Percentiles rank a stretch among this genome's conserved stretches.
These are phyloP conservation scores for Plectrocnemia conspersa DNA, from an alignment of 1,140 invertebrate genomes.

Conservation along the genomic window DNA sequence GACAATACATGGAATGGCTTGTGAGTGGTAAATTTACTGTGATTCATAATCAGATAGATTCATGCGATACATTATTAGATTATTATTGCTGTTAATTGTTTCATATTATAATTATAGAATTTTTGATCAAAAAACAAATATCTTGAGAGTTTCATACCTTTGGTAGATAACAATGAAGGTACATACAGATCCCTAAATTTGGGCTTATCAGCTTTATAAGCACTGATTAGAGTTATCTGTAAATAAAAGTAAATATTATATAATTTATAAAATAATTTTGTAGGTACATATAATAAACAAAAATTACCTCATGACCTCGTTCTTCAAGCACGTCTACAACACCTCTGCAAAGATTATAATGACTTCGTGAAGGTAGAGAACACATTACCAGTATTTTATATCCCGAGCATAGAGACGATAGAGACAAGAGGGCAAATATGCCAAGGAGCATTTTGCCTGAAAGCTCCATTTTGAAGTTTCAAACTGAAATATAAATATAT, in stretches of 20 bases:
- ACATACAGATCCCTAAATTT: constrained; percentile 6
- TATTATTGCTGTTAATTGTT: too few relatives aligned
- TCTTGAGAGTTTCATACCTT: not conserved
- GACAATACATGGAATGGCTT: too few relatives aligned
- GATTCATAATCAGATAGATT: too few relatives aligned
- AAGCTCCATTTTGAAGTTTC: too few relatives aligned
- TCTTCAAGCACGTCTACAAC: constrained; percentile 23
- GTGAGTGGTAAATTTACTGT: too few relatives aligned
- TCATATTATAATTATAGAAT: not conserved
- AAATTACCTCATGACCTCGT: constrained; percentile 24
- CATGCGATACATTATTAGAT: too few relatives aligned
- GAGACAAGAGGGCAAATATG: too few relatives aligned
- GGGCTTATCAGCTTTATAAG: constrained; percentile 1
- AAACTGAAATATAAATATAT: too few relatives aligned
- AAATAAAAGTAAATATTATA: not conserved
- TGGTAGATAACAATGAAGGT: not conserved
- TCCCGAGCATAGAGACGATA: too few relatives aligned
- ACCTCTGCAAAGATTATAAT: constrained; percentile 25
- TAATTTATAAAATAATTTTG: not conserved
- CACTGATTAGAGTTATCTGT: constrained; percentile 15
- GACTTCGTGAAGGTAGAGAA: constrained; percentile 19
- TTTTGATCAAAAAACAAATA: not conserved
- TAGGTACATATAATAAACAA: not conserved
- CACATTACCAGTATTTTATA: constrained; percentile 24
- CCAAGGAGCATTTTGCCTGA: too few relatives aligned